These are phyloP conservation scores for Formica aserva DNA, from an alignment of 2,888 invertebrate genomes.

Conservation along the genomic window DNA sequence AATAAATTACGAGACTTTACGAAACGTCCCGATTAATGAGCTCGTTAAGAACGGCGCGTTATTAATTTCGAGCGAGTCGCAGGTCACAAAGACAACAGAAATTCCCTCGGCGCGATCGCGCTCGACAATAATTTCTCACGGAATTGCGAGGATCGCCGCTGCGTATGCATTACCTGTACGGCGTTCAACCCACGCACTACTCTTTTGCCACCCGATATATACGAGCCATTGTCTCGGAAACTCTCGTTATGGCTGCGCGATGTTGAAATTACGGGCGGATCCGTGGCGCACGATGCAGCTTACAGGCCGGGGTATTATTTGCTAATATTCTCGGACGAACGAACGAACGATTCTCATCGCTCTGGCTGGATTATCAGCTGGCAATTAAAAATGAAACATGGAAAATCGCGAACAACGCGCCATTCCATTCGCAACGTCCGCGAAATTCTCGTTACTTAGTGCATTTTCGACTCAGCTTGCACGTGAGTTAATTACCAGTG, in stretches of 20 bases:
- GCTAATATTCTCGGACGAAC: constrained; percentile 40
- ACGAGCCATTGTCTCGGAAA: constrained; percentile 78
- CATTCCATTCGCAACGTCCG: neutral
- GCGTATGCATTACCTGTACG: constrained; percentile 61
- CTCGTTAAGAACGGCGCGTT: constrained; percentile 72
- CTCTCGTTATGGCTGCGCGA: constrained; percentile 76
- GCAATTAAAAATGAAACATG: constrained; percentile 32
- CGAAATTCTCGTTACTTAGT: constrained; percentile 11
- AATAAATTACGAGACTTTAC: constrained; percentile 16
- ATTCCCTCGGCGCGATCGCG: constrained; percentile 63
- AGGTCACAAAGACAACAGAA: constrained; percentile 68
- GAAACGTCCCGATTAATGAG: constrained; percentile 71
- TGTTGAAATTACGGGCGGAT: constrained; percentile 75
- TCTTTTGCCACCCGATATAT: constrained; percentile 80
- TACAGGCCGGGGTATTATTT: constrained; percentile 54
- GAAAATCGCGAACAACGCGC: constrained; percentile 25
- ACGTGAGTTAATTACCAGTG: constrained; percentile 33
- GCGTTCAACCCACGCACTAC: constrained; percentile 75
- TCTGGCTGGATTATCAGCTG: constrained; percentile 3
- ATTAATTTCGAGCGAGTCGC: constrained; percentile 72
- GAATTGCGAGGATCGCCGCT: constrained; percentile 46
- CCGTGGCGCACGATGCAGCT: constrained; percentile 66
- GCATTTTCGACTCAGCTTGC: constrained; percentile 37
- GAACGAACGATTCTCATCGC: constrained; percentile 19
- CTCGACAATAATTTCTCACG: constrained; percentile 57